Evolutionary conservation across 2,888 invertebrate species (phyloP).

Genomic region (Andrena minutula): DNA sequence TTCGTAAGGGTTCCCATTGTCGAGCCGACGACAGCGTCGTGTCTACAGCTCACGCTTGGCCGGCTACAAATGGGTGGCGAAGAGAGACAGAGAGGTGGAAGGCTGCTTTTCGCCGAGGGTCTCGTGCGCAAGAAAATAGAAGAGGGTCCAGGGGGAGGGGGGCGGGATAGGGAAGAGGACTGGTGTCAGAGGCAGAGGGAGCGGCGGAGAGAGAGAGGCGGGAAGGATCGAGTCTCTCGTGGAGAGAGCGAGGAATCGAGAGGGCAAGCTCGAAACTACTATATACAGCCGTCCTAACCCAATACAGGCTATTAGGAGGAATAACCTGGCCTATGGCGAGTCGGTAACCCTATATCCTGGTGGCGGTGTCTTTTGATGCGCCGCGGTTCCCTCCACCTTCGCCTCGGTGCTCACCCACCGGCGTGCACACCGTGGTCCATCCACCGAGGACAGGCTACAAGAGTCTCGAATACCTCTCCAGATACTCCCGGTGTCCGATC

Average conservation of each 20-base stretch:
- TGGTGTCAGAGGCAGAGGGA: conserved; percentile 5
- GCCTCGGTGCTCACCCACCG: conserved; percentile 77
- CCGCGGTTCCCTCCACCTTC: conserved; percentile 74
- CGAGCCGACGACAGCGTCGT: conserved; percentile 71
- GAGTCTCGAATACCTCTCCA: conserved; percentile 84
- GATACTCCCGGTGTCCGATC: conserved; percentile 80
- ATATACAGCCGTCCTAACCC: conserved; percentile 71
- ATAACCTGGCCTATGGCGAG: conserved; percentile 78
- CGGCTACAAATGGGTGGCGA: conserved; percentile 63
- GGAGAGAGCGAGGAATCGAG: conserved; percentile 28
- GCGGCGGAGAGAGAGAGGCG: background rate
- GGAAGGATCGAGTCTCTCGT: background rate
- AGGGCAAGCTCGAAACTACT: conserved; percentile 68
- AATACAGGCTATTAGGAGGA: conserved; percentile 81
- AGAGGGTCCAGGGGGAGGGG: conserved; percentile 16
- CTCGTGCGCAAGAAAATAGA: conserved; percentile 44
- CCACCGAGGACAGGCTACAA: conserved; percentile 83
- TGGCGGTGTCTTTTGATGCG: conserved; percentile 83
- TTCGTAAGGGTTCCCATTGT: conserved; percentile 66
- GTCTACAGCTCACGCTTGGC: conserved; percentile 75
- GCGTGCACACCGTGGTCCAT: conserved; percentile 80
- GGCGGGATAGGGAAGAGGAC: conserved; percentile 16
- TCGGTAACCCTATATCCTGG: conserved; percentile 81
- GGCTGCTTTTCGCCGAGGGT: conserved; percentile 14
- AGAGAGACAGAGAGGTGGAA: background rate